These are phyloP conservation scores for Rhopalosiphum maidis DNA, from an alignment of 1,140 invertebrate genomes.

Conservation along the genomic window DNA sequence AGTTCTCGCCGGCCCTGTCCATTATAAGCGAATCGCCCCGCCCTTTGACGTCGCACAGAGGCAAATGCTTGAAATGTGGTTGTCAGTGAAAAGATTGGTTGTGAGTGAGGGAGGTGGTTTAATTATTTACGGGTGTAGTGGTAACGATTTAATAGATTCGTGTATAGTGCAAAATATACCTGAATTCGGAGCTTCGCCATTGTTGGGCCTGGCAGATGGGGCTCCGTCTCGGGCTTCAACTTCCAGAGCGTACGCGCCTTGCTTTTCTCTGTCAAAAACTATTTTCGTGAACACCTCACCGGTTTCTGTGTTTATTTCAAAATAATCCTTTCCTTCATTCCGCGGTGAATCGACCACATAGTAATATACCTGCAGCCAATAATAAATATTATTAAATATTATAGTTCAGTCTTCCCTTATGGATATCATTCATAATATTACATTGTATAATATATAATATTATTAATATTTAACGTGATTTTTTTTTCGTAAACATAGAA, in stretches of 20 bases:
- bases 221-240: slow-evolving; percentile 92
- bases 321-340: slow-evolving; percentile 92
- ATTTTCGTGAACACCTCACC: slow-evolving; percentile 93
- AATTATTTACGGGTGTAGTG: too few species aligned
- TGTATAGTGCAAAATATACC: slow-evolving; percentile 64
- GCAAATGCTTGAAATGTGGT: too few species aligned
- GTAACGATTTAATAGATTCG: too few species aligned
- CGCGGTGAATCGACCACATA: slow-evolving; percentile 87
- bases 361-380: slow-evolving; percentile 78
- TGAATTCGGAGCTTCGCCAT: slow-evolving; percentile 88
- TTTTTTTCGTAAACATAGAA: too few species aligned
- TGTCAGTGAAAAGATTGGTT: too few species aligned
- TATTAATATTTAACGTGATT: too few species aligned
- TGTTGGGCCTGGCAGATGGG: slow-evolving; percentile 89
- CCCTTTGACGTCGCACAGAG: too few species aligned
- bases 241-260: slow-evolving; percentile 91
- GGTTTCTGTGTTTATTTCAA: slow-evolving; percentile 91
- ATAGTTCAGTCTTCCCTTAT: background rate
- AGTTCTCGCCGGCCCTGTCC: too few species aligned
- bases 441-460: too few species aligned
- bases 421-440: too few species aligned
- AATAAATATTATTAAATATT: background rate
- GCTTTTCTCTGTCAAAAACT: slow-evolving; percentile 93
- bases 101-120: too few species aligned
- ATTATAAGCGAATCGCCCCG: too few species aligned